phyloP scores from a whole-genome alignment of 1,140 invertebrate species.

The Zaprionus kolodkinae region DNA sequence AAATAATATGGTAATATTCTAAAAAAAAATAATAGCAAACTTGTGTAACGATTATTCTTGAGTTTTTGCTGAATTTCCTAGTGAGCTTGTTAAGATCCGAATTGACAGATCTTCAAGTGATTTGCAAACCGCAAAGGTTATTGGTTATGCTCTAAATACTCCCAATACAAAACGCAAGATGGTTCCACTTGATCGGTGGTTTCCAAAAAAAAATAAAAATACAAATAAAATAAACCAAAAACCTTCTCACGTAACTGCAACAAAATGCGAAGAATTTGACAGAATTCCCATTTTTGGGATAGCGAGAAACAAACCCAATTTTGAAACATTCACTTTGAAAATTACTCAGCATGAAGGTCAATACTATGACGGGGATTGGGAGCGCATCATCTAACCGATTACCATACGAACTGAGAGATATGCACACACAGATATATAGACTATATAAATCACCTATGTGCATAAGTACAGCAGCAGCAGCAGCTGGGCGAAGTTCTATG shows the following conservation, averaged over 20 bases:
- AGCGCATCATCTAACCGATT: slow-evolving; percentile 23
- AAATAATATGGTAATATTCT: not conserved
- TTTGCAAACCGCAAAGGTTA: slow-evolving; percentile 34
- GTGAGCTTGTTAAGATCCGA: slow-evolving; percentile 5
- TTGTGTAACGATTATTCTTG: too few species aligned
- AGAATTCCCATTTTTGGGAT: slow-evolving; percentile 28
- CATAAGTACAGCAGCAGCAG: slow-evolving; percentile 1
- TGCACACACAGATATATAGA: slow-evolving; percentile 2
- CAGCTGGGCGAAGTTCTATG: slow-evolving; percentile 44
- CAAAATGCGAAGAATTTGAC: slow-evolving; percentile 34
- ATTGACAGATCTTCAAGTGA: slow-evolving; percentile 6
- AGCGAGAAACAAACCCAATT: slow-evolving; percentile 19
- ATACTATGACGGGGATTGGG: slow-evolving; percentile 37
- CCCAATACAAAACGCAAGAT: not conserved
- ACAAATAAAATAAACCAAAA: slow-evolving; percentile 9
- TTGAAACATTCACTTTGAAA: slow-evolving; percentile 55
- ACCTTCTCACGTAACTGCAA: slow-evolving; percentile 20
- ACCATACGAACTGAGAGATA: slow-evolving; percentile 1
- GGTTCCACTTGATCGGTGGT: slow-evolving; percentile 21
- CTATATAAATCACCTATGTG: slow-evolving; percentile 8
- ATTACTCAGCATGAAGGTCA: slow-evolving; percentile 56
- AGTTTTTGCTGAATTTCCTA: too few species aligned
- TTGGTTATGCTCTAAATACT: slow-evolving; percentile 50
- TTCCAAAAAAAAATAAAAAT: slow-evolving; percentile 8
- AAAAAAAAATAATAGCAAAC: not conserved